These are phyloP conservation scores for Aurelia aurita DNA, from an alignment of 30 jellyfish, hydroid and myxozoan genomes.

Conservation along the genomic window DNA sequence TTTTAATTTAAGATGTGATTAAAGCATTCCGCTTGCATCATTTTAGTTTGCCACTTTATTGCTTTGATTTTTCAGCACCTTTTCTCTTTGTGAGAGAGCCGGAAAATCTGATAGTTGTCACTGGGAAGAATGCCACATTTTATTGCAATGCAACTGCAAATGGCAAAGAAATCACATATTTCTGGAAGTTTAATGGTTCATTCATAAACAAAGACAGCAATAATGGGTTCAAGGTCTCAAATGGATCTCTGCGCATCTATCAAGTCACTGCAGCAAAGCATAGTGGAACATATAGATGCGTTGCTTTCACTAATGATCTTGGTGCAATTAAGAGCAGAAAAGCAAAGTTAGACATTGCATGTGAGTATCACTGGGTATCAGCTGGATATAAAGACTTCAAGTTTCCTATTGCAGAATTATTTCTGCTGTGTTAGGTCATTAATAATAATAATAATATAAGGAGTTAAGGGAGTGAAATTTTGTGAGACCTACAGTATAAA, in stretches of 20 bases:
- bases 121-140: constrained; percentile 13
- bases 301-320: not conserved
- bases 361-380: not conserved
- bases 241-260: not conserved
- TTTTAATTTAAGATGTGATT: too few relatives aligned
- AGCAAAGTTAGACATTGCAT: constrained; percentile 17
- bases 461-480: too few relatives aligned
- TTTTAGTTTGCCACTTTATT: too few relatives aligned
- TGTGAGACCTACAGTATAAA: too few relatives aligned
- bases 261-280: constrained; percentile 4
- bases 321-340: constrained; percentile 20
- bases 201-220: not conserved
- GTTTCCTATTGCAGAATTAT: not conserved
- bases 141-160: constrained; percentile 4
- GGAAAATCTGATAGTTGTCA: not conserved
- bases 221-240: not conserved
- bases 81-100: constrained; percentile 17
- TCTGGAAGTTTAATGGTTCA: constrained; percentile 23
- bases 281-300: constrained; percentile 24
- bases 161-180: not conserved
- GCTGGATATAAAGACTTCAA: not conserved
- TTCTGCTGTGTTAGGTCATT: too few relatives aligned
- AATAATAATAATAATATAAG: too few relatives aligned
- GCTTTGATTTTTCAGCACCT: too few relatives aligned
- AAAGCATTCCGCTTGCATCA: too few relatives aligned